Percentiles rank a stretch among this genome's conserved stretches.
phyloP scores from a whole-genome alignment of 2,797 vertebrate species.

The Scolopax bukidnonensis region DNA sequence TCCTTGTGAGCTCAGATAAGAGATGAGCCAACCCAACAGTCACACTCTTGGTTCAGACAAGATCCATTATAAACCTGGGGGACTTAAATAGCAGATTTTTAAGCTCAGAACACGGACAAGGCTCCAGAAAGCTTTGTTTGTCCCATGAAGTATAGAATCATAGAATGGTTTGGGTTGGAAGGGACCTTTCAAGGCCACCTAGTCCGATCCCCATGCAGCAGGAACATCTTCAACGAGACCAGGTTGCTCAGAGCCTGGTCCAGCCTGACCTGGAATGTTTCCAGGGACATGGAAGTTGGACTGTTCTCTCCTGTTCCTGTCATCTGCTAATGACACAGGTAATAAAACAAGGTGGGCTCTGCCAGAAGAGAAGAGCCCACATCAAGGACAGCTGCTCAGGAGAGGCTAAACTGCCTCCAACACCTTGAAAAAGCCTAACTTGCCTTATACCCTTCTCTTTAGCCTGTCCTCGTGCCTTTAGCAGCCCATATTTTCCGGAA shows the following conservation, averaged over 20 bases:
- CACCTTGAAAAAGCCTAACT: neutral
- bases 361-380: neutral
- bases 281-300: neutral
- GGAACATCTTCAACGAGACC: neutral
- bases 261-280: neutral
- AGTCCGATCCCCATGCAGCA: neutral
- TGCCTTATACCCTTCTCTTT: neutral
- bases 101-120: neutral
- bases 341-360: neutral
- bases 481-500: accelerated
- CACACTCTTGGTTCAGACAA: neutral
- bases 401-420: neutral
- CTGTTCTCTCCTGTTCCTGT: neutral
- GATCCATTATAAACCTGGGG: neutral
- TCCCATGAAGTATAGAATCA: accelerated
- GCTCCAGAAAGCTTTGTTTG: neutral
- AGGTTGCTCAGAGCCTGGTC: neutral
- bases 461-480: accelerated
- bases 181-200: neutral
- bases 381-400: neutral
- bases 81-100: neutral
- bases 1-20: neutral
- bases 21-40: neutral
- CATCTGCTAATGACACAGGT: neutral
- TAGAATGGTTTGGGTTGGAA: neutral